Conservation (phyloP, 2,888 invertebrate species). For the Machimus atricapillus region DNA sequence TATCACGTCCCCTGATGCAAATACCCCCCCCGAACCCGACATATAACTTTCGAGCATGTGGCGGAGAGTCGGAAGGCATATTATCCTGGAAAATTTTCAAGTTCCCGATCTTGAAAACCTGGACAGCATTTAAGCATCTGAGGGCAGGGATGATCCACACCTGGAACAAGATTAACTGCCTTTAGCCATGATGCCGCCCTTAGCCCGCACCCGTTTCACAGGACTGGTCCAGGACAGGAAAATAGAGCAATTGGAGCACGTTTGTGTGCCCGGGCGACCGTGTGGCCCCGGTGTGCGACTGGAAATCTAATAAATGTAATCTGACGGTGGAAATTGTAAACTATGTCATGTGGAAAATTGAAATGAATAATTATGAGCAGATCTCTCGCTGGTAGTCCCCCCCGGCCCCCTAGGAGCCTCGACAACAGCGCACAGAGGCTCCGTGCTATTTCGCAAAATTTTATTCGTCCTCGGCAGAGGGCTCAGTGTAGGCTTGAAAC, state of each 20-base stretch:
- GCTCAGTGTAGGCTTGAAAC: conserved; percentile 12
- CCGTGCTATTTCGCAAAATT: conserved; percentile 17
- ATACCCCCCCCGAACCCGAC: not conserved
- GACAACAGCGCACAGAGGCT: not conserved
- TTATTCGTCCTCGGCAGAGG: not conserved
- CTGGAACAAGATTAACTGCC: conserved; percentile 12
- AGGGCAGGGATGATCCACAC: not conserved
- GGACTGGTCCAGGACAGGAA: not conserved
- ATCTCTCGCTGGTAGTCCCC: conserved; percentile 7
- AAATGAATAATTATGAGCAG: conserved; percentile 39
- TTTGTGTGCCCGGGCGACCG: not conserved
- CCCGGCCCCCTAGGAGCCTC: not conserved
- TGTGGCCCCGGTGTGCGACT: not conserved
- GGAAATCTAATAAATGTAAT: conserved; percentile 36
- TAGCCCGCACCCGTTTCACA: not conserved
- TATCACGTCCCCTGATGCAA: not conserved
- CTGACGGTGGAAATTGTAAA: conserved; percentile 28
- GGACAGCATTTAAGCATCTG: not conserved
- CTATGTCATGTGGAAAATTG: conserved; percentile 39
- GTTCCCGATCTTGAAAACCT: not conserved
- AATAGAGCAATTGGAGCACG: conserved; percentile 8
- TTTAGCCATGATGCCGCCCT: conserved; percentile 3
- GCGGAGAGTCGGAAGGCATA: not conserved
- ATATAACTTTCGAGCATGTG: not conserved
- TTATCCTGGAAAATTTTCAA: not conserved